Evolutionary conservation across 2,888 invertebrate species (phyloP).

Genomic region (Pristionchus japonicus): DNA sequence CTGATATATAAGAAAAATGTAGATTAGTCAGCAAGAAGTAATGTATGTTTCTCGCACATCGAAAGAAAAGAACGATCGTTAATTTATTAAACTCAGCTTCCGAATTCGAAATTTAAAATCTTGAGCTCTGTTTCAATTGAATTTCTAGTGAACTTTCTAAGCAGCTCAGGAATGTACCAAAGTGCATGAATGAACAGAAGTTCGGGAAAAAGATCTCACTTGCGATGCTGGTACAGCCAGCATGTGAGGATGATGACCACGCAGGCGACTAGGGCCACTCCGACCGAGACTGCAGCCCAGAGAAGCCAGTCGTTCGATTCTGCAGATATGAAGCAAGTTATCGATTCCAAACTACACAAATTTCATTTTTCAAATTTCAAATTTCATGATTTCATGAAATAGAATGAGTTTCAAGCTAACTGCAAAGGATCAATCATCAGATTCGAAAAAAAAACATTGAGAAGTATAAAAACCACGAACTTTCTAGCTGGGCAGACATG

Average conservation of each 20-base stretch:
- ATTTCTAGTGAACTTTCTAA: no score
- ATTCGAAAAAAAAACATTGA: no score
- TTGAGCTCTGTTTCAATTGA: neutral
- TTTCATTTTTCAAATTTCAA: no score
- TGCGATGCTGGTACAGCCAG: conserved; percentile 12
- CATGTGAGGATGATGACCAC: conserved; percentile 30
- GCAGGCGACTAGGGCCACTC: neutral
- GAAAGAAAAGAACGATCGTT: no score
- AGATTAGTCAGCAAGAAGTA: no score
- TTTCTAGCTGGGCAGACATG: neutral
- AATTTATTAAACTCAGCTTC: no score
- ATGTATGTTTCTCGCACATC: no score
- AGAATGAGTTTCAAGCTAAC: no score
- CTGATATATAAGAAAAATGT: neutral
- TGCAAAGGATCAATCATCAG: no score
- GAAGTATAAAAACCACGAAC: neutral
- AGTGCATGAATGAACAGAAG: neutral
- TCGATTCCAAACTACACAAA: no score
- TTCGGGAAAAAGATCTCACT: neutral
- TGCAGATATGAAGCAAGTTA: neutral
- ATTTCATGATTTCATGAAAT: no score
- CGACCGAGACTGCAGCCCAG: neutral
- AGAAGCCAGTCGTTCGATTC: conserved; percentile 11
- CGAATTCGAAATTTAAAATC: neutral
- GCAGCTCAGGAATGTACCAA: neutral